Conservation (phyloP, 2,113 vertebrate species). For the Halichoeres trimaculatus region DNA sequence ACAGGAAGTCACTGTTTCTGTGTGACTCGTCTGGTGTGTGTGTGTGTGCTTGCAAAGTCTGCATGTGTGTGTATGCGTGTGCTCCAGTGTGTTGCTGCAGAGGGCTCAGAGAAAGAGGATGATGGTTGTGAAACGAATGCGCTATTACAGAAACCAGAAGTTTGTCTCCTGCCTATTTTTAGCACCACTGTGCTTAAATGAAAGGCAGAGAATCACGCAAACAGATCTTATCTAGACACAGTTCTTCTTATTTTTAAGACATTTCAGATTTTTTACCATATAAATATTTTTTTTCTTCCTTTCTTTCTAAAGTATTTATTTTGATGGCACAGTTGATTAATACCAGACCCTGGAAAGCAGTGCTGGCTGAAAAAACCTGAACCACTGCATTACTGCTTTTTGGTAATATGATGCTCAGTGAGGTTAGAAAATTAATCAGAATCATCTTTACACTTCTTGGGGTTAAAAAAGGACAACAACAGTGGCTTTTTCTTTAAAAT, state of each 20-base stretch:
- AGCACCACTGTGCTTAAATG: conserved; percentile 54
- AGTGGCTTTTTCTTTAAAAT: conserved; percentile 4
- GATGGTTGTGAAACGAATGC: conserved; percentile 77
- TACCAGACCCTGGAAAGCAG: not conserved
- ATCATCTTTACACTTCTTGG: conserved; percentile 35
- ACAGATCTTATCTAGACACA: conserved; percentile 51
- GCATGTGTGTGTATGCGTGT: conserved; percentile 25
- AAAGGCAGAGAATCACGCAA: conserved; percentile 46
- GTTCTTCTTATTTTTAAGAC: conserved; percentile 32
- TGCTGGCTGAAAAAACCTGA: conserved; percentile 8
- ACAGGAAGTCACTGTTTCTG: conserved; percentile 80
- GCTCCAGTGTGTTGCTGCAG: conserved; percentile 54
- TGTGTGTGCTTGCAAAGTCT: conserved; percentile 4
- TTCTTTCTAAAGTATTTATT: conserved; percentile 1
- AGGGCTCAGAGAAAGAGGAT: conserved; percentile 72
- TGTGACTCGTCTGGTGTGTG: conserved; percentile 25
- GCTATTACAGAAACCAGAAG: conserved; percentile 81
- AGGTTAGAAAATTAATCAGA: conserved; percentile 20
- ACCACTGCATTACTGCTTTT: not conserved
- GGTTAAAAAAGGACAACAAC: conserved; percentile 37
- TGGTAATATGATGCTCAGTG: not conserved
- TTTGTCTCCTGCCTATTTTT: conserved; percentile 78
- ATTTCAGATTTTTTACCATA: conserved; percentile 28
- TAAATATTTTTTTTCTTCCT: conserved; percentile 1
- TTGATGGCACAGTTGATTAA: conserved; percentile 15